These are phyloP conservation scores for Ostrea denselamellosa DNA, from an alignment of 1,140 invertebrate genomes.

Conservation along the genomic window DNA sequence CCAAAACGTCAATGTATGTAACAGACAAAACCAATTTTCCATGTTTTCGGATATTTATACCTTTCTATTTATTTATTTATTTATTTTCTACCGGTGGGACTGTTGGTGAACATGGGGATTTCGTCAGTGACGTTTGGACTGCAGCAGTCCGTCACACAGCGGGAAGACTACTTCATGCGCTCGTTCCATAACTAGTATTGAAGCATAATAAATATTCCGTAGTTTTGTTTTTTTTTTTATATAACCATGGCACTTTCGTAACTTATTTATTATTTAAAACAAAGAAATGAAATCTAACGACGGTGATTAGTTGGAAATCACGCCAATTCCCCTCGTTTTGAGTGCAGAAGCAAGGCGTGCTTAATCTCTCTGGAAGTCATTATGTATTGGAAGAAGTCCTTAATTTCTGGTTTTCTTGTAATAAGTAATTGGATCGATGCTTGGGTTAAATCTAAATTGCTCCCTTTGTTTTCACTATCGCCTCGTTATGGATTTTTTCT, in stretches of 20 bases:
- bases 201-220: background rate
- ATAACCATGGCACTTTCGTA: background rate
- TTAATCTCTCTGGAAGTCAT: constrained; percentile 27
- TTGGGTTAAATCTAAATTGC: constrained; percentile 36
- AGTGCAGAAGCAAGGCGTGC: background rate
- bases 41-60: background rate
- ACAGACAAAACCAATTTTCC: background rate
- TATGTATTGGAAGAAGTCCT: constrained; percentile 16
- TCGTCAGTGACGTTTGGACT: too few relatives aligned
- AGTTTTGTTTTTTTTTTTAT: background rate
- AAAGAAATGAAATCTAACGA: constrained; percentile 33
- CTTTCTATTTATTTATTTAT: too few relatives aligned
- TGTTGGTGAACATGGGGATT: too few relatives aligned
- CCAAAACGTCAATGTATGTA: background rate
- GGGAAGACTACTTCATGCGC: background rate
- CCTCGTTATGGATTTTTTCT: constrained; percentile 29
- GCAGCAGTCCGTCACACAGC: background rate
- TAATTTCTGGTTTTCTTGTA: constrained; percentile 36
- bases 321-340: constrained; percentile 14
- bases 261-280: constrained; percentile 34
- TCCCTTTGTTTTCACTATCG: constrained; percentile 32
- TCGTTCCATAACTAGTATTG: background rate
- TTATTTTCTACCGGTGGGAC: background rate
- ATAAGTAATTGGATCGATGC: constrained; percentile 39
- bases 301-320: constrained; percentile 29